Evolutionary conservation across 2,797 vertebrate species (phyloP).

Genomic region (Centropyge bicolor): DNA sequence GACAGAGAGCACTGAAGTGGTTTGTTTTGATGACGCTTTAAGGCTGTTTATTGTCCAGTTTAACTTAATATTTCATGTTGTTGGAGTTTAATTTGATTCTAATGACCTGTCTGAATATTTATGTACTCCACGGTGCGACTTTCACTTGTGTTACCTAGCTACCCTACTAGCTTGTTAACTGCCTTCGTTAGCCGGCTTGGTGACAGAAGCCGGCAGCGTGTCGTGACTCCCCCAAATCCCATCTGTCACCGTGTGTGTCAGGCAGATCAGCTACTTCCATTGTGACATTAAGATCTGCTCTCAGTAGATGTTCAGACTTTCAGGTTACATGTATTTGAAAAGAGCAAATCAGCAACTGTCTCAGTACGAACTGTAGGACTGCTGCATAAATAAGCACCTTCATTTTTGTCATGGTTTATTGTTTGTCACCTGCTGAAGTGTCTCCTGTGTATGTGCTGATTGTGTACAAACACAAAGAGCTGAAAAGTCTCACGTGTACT

Average conservation of each 20-base stretch:
- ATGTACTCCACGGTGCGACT: background rate
- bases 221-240: slow-evolving; percentile 55
- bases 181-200: slow-evolving; percentile 23
- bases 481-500: background rate
- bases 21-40: slow-evolving; percentile 15
- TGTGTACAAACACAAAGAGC: background rate
- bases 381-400: background rate
- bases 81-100: background rate
- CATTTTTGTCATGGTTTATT: background rate
- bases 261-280: background rate
- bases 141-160: background rate
- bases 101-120: background rate
- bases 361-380: background rate
- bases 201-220: slow-evolving; percentile 17
- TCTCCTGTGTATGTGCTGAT: no score
- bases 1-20: background rate
- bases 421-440: background rate
- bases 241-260: slow-evolving; percentile 30
- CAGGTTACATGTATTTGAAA: background rate
- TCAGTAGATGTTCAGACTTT: background rate
- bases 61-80: rapidly evolving
- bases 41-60: rapidly evolving
- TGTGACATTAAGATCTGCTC: background rate
- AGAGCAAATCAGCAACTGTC: background rate
- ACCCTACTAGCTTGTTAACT: slow-evolving; percentile 37